phyloP scores from a whole-genome alignment of 2,888 invertebrate genomes.

The Teleiodes luculella region DNA sequence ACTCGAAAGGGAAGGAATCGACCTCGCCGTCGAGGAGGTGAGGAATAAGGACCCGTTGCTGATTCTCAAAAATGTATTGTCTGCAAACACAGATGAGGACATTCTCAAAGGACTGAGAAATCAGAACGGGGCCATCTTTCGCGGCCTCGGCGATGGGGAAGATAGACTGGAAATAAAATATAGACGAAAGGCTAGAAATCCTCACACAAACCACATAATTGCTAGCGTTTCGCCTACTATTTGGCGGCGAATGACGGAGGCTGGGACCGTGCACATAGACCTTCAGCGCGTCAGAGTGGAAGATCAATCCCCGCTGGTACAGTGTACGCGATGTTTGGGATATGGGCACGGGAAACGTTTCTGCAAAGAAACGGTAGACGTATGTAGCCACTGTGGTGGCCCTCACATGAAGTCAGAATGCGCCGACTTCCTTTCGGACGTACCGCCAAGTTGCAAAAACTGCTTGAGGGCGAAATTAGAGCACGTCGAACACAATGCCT shows the following conservation, averaged over 20 bases:
- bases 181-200: neutral
- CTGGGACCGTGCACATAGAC: neutral
- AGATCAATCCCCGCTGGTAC: too few relatives aligned
- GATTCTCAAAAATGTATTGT: neutral
- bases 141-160: neutral
- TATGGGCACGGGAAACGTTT: too few relatives aligned
- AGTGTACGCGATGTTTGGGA: too few relatives aligned
- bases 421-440: neutral
- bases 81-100: neutral
- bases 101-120: neutral
- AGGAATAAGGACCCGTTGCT: neutral
- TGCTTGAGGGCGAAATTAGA: too few relatives aligned
- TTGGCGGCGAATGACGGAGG: neutral
- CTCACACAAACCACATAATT: neutral
- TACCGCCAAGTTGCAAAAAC: conserved; percentile 9
- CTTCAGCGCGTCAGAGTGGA: neutral
- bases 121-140: neutral
- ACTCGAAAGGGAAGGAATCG: too few relatives aligned
- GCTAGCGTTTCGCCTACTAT: neutral
- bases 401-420: conserved; percentile 11
- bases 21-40: too few relatives aligned
- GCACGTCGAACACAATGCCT: too few relatives aligned
- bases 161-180: neutral
- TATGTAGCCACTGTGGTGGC: conserved; percentile 14
- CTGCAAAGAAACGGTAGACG: neutral